A percentile compares a stretch with the other conserved stretches of the same genome.
These are phyloP conservation scores for Perdita meconis DNA, from an alignment of 2,888 invertebrate species.

Conservation along the genomic window DNA sequence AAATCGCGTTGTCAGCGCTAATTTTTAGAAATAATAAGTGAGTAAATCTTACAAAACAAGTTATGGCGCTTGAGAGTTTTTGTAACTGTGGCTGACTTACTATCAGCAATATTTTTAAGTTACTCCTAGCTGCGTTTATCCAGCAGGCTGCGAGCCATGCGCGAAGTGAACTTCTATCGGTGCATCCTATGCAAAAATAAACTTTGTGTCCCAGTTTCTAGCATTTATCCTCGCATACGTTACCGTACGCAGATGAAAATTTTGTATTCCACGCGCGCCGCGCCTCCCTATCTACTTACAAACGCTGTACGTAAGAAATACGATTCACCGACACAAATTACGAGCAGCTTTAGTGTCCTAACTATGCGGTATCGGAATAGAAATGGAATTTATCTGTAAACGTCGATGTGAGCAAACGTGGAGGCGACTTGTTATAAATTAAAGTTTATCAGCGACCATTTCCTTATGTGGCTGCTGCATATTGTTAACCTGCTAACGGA, in stretches of 20 bases:
- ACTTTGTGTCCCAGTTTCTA: constrained; percentile 17
- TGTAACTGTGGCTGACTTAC: too few species aligned
- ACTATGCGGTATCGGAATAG: constrained; percentile 27
- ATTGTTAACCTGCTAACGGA: too few species aligned
- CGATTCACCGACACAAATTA: constrained; percentile 41
- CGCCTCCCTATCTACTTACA: constrained; percentile 18
- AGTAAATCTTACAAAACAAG: too few species aligned
- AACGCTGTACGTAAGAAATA: constrained; percentile 44
- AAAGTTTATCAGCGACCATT: background rate
- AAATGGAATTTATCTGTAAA: constrained; percentile 37
- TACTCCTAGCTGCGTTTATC: constrained; percentile 5
- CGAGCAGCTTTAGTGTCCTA: constrained; percentile 5
- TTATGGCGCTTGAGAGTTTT: too few species aligned
- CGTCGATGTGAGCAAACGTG: background rate
- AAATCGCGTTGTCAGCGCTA: too few species aligned
- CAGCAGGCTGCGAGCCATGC: background rate
- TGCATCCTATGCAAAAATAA: constrained; percentile 12
- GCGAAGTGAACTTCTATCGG: constrained; percentile 7
- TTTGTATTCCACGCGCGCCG: constrained; percentile 31
- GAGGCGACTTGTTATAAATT: background rate
- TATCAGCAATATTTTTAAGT: constrained; percentile 1
- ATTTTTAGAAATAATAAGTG: too few species aligned
- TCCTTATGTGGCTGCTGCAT: background rate
- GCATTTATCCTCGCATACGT: constrained; percentile 11
- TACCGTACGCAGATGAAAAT: constrained; percentile 36